A percentile compares a stretch with the other conserved stretches of the same genome.
These are phyloP conservation scores for Gopherus flavomarginatus DNA, from an alignment of 2,113 vertebrate species.

Conservation along the genomic window DNA sequence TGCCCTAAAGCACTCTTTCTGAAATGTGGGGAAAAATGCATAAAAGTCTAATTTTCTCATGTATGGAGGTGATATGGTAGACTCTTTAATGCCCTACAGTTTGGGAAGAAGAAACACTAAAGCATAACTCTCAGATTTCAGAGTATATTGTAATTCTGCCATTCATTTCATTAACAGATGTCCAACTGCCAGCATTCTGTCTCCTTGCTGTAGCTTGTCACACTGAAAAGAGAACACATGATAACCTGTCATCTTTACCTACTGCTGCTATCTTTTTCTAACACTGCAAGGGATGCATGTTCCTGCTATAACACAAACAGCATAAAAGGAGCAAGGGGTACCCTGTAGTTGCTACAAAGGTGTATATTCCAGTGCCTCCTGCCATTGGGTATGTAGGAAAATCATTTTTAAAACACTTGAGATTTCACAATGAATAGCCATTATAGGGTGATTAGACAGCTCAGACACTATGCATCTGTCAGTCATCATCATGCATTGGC, in stretches of 20 bases:
- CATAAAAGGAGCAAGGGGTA: neutral
- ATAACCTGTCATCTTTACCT: neutral
- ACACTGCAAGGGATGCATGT: neutral
- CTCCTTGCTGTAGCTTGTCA: accelerated
- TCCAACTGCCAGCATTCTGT: neutral
- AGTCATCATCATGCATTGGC: too few relatives aligned
- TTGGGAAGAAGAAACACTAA: neutral
- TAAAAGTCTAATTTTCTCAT: neutral
- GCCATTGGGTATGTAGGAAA: neutral
- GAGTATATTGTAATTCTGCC: neutral
- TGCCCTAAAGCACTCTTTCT: neutral
- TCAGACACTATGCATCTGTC: neutral
- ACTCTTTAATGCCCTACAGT: neutral
- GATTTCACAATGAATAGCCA: neutral
- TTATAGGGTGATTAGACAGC: neutral
- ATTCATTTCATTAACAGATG: neutral
- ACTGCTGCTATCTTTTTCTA: neutral
- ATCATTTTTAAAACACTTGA: neutral
- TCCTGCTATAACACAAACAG: neutral
- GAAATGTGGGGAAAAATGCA: neutral
- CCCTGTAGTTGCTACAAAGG: neutral
- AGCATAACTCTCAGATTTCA: neutral
- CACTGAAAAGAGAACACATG: neutral
- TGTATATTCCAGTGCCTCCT: neutral
- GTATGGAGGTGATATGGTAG: neutral